Evolutionary conservation across 2,888 invertebrate genomes (phyloP).

Genomic region (Resseliella maxima): DNA sequence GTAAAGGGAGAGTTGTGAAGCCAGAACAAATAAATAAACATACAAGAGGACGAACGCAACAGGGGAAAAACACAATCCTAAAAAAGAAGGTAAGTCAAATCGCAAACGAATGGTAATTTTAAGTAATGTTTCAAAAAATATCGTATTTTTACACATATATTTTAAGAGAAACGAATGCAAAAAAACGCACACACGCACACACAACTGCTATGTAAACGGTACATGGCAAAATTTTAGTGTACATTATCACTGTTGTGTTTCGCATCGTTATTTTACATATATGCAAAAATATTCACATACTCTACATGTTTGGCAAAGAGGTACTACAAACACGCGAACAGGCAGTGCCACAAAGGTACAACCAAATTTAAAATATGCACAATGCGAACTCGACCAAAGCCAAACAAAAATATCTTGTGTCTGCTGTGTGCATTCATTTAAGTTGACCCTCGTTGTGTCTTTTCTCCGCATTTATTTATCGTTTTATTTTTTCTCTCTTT

Average conservation of each 20-base stretch:
- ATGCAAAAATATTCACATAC: conserved; percentile 48
- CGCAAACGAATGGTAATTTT: conserved; percentile 45
- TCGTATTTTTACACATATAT: conserved; percentile 36
- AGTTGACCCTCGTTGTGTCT: conserved; percentile 37
- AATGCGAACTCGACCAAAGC: conserved; percentile 40
- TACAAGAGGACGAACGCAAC: background rate
- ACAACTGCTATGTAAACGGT: background rate
- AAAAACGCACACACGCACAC: background rate
- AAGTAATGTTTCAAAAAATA: conserved; percentile 4
- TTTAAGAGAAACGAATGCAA: background rate
- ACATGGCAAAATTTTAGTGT: conserved; percentile 2
- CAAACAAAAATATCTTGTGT: conserved; percentile 52
- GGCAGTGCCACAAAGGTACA: conserved; percentile 25
- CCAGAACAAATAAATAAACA: conserved; percentile 50
- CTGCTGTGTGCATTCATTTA: conserved; percentile 42
- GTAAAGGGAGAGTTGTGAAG: conserved; percentile 11
- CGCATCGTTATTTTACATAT: conserved; percentile 14
- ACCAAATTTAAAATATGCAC: conserved; percentile 43
- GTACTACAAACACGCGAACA: background rate
- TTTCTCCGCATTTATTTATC: background rate
- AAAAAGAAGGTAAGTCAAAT: conserved; percentile 50
- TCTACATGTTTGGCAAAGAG: conserved; percentile 21
- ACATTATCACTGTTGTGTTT: conserved; percentile 40
- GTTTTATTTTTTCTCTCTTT: background rate
- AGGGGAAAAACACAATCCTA: background rate